These are phyloP conservation scores for Philaenus spumarius DNA, from an alignment of 1,140 invertebrate genomes.

Conservation along the genomic window DNA sequence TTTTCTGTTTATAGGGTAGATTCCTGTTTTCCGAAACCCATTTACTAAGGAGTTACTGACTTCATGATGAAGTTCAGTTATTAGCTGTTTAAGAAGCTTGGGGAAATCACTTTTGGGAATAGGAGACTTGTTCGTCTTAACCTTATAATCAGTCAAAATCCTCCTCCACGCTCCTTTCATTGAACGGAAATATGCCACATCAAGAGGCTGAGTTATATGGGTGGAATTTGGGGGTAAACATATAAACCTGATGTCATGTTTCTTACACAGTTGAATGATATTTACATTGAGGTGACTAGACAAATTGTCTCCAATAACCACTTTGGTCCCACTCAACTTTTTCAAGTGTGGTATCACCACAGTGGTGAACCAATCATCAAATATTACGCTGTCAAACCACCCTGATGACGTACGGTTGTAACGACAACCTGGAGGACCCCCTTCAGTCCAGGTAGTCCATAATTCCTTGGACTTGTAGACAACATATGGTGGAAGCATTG, in stretches of 20 bases:
- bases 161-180: slow-evolving; percentile 36
- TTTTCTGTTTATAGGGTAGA: background rate
- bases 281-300: slow-evolving; percentile 35
- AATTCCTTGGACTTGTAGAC: slow-evolving; percentile 39
- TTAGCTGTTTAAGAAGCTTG: background rate
- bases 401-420: slow-evolving; percentile 33
- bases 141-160: slow-evolving; percentile 32
- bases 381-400: slow-evolving; percentile 34
- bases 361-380: slow-evolving; percentile 31
- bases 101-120: background rate
- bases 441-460: slow-evolving; percentile 35
- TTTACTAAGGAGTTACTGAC: background rate
- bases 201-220: slow-evolving; percentile 39
- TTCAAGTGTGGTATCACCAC: slow-evolving; percentile 29
- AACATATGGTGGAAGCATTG: slow-evolving; percentile 33
- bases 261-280: slow-evolving; percentile 31
- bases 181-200: slow-evolving; percentile 36
- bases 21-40: background rate
- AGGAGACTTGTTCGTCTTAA: background rate
- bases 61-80: background rate
- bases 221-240: slow-evolving; percentile 38
- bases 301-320: slow-evolving; percentile 38
- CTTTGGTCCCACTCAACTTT: slow-evolving; percentile 30
- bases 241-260: slow-evolving; percentile 37
- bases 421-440: slow-evolving; percentile 30